phyloP scores from a whole-genome alignment of 2,797 vertebrate species.

The Varecia variegata region DNA sequence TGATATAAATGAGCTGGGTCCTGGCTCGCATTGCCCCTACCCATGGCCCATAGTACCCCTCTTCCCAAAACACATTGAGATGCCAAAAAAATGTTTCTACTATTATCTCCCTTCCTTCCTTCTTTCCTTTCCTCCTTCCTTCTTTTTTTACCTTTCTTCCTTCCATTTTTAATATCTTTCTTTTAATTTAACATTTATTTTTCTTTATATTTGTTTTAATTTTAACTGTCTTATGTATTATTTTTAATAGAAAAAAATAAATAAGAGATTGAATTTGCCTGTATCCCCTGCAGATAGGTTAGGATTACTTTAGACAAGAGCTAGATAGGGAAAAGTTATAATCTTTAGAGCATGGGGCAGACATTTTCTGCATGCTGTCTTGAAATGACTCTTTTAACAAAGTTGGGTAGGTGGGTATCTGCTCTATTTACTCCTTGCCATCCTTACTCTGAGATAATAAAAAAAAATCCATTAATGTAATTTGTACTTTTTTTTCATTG shows the following conservation, averaged over 20 bases:
- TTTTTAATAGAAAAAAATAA: not conserved
- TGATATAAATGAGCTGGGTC: not conserved
- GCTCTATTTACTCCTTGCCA: not conserved
- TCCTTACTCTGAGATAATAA: constrained; percentile 6
- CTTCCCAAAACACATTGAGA: not conserved
- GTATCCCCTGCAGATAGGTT: not conserved
- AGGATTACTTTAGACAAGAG: not conserved
- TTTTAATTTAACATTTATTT: not conserved
- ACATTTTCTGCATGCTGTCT: not conserved
- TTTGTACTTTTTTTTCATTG: constrained; percentile 56
- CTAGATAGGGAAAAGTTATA: not conserved
- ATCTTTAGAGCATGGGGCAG: too few species aligned
- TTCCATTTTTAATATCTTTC: not conserved
- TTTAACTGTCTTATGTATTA: not conserved
- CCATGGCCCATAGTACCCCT: rapidly evolving
- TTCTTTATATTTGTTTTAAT: not conserved
- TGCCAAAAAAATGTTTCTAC: not conserved
- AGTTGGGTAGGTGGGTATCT: not conserved
- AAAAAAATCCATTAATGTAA: constrained; percentile 45
- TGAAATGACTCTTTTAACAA: not conserved
- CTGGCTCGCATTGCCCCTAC: not conserved
- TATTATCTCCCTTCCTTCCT: not conserved
- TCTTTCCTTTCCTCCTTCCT: not conserved
- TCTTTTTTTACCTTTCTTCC: not conserved
- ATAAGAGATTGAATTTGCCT: not conserved